Conservation (phyloP, 1,140 invertebrate genomes). For the Gryon sp. region DNA sequence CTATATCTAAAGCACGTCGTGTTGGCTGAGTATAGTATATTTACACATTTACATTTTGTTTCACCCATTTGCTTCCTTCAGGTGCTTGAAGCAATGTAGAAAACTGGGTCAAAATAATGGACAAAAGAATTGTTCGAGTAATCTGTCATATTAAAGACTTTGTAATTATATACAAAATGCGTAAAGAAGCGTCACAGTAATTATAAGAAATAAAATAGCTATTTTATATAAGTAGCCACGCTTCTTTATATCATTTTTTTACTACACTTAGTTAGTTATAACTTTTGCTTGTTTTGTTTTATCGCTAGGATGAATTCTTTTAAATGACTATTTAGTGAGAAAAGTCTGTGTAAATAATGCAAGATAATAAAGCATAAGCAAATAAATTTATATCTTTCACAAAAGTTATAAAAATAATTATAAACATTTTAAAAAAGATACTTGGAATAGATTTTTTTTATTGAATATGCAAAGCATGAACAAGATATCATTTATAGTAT, state of each 20-base stretch:
- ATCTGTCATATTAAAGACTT: slow-evolving; percentile 37
- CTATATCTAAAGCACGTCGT: slow-evolving; percentile 32
- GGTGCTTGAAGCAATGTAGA: slow-evolving; percentile 34
- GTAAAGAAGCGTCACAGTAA: slow-evolving; percentile 31
- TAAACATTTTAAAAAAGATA: no score
- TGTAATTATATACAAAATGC: slow-evolving; percentile 49
- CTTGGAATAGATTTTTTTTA: no score
- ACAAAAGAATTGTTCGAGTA: slow-evolving; percentile 49
- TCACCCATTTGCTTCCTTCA: slow-evolving; percentile 48
- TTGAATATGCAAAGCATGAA: no score
- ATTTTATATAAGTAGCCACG: slow-evolving; percentile 15
- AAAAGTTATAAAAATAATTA: no score
- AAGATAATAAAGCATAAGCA: no score
- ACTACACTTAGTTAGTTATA: neutral
- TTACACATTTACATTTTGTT: slow-evolving; percentile 64
- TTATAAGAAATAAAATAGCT: slow-evolving; percentile 46
- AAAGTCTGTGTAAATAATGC: no score
- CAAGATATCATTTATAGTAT: no score
- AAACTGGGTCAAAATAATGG: slow-evolving; percentile 62
- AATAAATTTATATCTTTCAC: no score
- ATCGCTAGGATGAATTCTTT: neutral
- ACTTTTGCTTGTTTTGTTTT: neutral
- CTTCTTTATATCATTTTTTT: neutral
- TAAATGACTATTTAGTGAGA: no score
- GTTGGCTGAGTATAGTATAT: slow-evolving; percentile 44